Conservation (phyloP, 2,113 vertebrate species). For the Ptilorrhoa leucosticta region DNA sequence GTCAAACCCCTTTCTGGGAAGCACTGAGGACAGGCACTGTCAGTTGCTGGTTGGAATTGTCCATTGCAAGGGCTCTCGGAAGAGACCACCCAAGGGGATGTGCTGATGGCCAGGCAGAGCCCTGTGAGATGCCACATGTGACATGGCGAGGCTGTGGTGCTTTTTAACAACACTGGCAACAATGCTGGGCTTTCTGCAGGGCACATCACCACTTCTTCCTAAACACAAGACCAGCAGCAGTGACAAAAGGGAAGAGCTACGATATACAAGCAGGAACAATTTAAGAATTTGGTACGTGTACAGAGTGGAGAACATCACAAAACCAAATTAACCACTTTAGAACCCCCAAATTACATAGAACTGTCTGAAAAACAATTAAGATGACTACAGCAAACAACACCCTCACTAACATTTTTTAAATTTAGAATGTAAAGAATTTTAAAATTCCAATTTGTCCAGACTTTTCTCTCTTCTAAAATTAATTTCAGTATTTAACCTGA, state of each 20-base stretch:
- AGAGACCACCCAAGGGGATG: background rate
- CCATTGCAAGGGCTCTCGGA: background rate
- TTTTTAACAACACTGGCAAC: background rate
- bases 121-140: rapidly evolving
- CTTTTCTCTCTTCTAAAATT: background rate
- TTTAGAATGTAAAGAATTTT: background rate
- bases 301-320: background rate
- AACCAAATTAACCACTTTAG: background rate
- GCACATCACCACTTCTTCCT: background rate
- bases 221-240: background rate
- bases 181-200: background rate
- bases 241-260: background rate
- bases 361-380: background rate
- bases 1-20: background rate
- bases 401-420: background rate
- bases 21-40: background rate
- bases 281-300: background rate
- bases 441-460: background rate
- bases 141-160: rapidly evolving
- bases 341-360: background rate
- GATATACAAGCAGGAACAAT: background rate
- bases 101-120: background rate
- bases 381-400: background rate
- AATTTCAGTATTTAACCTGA: background rate
- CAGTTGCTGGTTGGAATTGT: background rate